Evolutionary conservation across 2,113 vertebrate genomes (phyloP).

Genomic region (Atractosteus spatula): DNA sequence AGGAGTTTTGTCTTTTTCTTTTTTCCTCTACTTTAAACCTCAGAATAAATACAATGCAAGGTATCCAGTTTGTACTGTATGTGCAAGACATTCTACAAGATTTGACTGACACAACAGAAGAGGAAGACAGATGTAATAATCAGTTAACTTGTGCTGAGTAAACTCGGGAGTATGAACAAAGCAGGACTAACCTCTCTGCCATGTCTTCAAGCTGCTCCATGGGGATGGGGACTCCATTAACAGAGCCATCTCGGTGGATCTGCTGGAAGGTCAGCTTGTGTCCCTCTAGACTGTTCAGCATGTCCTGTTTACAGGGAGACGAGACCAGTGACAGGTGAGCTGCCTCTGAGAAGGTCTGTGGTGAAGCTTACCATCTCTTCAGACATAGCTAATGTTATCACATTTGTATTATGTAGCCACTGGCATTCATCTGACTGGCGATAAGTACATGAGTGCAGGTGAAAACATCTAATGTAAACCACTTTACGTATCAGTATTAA

Average conservation of each 20-base stretch:
- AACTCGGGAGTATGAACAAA: neutral
- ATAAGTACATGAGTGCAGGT: too few relatives aligned
- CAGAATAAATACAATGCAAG: too few relatives aligned
- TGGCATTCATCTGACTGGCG: too few relatives aligned
- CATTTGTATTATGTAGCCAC: too few relatives aligned
- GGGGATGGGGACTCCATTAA: slow-evolving; percentile 91
- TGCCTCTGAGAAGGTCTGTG: too few relatives aligned
- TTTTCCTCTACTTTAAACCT: too few relatives aligned
- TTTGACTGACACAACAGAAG: neutral
- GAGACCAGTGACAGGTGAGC: neutral
- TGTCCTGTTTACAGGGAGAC: slow-evolving; percentile 72
- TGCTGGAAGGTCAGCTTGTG: slow-evolving; percentile 91
- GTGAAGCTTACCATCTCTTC: too few relatives aligned
- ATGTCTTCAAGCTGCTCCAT: slow-evolving; percentile 94
- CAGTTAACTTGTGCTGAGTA: neutral
- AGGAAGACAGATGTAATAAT: neutral
- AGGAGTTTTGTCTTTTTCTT: too few relatives aligned
- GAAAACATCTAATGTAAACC: neutral
- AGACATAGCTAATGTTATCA: too few relatives aligned
- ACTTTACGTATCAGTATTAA: too few relatives aligned
- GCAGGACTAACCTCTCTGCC: slow-evolving; percentile 81
- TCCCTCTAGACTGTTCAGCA: slow-evolving; percentile 84
- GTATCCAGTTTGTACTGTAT: neutral
- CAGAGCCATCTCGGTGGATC: slow-evolving; percentile 86
- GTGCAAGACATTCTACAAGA: neutral